Conservation (phyloP, 2,888 invertebrate genomes). For the Philaethria dido region DNA sequence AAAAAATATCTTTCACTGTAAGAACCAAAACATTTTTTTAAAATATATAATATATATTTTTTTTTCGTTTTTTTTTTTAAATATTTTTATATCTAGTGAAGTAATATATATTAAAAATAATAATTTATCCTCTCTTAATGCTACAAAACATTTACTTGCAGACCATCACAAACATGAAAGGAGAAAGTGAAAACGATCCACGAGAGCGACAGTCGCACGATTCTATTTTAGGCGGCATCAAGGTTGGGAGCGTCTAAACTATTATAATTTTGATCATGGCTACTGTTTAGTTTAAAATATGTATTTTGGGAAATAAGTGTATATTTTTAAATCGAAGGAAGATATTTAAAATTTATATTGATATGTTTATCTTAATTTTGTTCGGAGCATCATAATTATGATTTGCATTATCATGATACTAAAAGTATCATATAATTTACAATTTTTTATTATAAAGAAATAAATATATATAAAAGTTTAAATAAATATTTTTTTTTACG, state of each 20-base stretch:
- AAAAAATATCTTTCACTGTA: too few species aligned
- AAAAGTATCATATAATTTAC: too few species aligned
- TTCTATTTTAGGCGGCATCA: conserved; percentile 32
- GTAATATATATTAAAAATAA: background rate
- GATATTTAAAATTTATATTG: background rate
- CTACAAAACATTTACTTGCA: background rate
- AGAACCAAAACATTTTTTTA: too few species aligned
- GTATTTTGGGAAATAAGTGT: background rate
- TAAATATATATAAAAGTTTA: too few species aligned
- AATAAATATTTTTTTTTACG: too few species aligned
- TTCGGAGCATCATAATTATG: too few species aligned
- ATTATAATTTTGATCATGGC: background rate
- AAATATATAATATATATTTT: background rate
- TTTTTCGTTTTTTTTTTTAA: too few species aligned
- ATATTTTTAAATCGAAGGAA: background rate
- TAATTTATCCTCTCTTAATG: background rate
- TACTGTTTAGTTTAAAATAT: background rate
- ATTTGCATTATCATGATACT: too few species aligned
- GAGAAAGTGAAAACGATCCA: conserved; percentile 20
- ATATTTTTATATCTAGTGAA: too few species aligned
- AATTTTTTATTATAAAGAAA: too few species aligned
- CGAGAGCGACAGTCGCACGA: conserved; percentile 24
- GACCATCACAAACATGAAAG: background rate
- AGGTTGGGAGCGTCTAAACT: conserved; percentile 18
- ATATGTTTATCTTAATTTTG: too few species aligned